These are phyloP conservation scores for Heliconius eleuchia DNA, from an alignment of 1,140 invertebrate genomes.

Conservation along the genomic window DNA sequence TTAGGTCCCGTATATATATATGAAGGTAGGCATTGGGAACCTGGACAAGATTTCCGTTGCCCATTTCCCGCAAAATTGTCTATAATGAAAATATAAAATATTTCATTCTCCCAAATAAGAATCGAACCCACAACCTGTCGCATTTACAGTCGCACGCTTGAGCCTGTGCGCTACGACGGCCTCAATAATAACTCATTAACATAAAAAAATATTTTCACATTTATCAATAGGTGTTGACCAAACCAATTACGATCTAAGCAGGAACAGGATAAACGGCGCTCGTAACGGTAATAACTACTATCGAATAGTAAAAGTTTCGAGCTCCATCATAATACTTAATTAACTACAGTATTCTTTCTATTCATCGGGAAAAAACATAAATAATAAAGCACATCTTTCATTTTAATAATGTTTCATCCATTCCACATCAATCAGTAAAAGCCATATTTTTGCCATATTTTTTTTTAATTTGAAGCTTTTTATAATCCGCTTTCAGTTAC, in stretches of 20 bases:
- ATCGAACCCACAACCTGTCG: too few relatives aligned
- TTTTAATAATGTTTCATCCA: slow-evolving; percentile 1
- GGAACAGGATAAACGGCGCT: slow-evolving; percentile 42
- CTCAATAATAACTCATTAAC: neutral
- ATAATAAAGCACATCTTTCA: neutral
- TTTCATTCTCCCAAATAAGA: too few relatives aligned
- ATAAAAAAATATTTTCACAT: slow-evolving; percentile 12
- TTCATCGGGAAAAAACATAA: neutral
- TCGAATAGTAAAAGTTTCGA: slow-evolving; percentile 1
- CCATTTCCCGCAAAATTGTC: neutral
- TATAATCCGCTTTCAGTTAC: slow-evolving; percentile 5
- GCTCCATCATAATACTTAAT: slow-evolving; percentile 4
- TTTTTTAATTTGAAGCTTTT: neutral
- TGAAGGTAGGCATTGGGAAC: neutral
- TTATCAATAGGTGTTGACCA: slow-evolving; percentile 53
- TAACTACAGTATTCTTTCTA: slow-evolving; percentile 10
- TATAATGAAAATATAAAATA: too few relatives aligned
- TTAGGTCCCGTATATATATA: neutral
- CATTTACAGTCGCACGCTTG: neutral
- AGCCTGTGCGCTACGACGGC: neutral
- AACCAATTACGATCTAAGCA: slow-evolving; percentile 64
- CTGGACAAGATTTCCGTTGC: neutral
- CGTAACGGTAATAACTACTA: slow-evolving; percentile 39
- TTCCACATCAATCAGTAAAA: slow-evolving; percentile 5
- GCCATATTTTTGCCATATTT: slow-evolving; percentile 1